Conservation (phyloP, 2,888 invertebrate genomes). For the Melangyna quadrimaculata region DNA sequence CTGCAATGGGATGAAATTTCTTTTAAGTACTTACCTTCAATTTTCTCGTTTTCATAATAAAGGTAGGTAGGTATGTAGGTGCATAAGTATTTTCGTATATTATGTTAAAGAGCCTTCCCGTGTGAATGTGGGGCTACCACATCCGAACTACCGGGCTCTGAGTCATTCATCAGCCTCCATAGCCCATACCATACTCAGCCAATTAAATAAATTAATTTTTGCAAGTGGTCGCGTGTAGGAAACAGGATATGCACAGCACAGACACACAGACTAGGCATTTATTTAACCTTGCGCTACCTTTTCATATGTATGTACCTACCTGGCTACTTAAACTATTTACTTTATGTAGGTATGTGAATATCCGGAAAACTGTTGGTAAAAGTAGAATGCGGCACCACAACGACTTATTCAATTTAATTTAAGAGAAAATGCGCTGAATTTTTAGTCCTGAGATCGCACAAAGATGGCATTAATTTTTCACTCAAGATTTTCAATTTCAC, state of each 20-base stretch:
- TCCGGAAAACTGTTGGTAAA: background rate
- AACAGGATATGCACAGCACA: background rate
- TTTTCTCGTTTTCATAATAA: background rate
- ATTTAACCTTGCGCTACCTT: no score
- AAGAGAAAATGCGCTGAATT: background rate
- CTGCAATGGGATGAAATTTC: background rate
- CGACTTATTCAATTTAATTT: conserved; percentile 60
- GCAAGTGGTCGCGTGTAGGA: conserved; percentile 21
- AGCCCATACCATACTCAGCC: conserved; percentile 29
- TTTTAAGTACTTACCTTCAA: no score
- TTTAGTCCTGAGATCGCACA: conserved; percentile 7
- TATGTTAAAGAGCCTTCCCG: conserved; percentile 8
- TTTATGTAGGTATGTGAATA: background rate
- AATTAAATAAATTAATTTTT: conserved; percentile 60
- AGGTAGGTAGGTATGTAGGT: no score
- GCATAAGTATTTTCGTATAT: background rate
- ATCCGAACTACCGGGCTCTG: background rate
- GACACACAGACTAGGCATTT: no score
- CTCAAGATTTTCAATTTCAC: conserved; percentile 53
- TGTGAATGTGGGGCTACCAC: background rate
- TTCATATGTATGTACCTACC: background rate
- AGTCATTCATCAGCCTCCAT: background rate
- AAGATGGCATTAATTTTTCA: conserved; percentile 55
- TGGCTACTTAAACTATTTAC: background rate
- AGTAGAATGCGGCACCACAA: background rate